These are phyloP conservation scores for Manacus vitellinus DNA, from an alignment of 2,113 vertebrate genomes.

Conservation along the genomic window DNA sequence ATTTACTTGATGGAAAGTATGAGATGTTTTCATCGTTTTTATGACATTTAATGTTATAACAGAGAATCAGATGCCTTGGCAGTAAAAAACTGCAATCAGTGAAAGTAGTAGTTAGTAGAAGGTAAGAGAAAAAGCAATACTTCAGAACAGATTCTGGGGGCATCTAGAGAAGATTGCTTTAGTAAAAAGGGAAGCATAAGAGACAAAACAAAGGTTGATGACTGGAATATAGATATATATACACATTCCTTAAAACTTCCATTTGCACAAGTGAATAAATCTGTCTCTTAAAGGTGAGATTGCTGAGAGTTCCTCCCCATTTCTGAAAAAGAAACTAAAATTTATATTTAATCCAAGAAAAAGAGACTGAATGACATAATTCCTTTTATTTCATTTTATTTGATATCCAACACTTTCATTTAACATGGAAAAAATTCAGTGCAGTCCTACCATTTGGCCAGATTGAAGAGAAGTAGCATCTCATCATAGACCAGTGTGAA, in stretches of 20 bases:
- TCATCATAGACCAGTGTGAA: background rate
- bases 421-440: background rate
- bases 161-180: background rate
- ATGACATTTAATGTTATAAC: background rate
- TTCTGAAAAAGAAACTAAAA: background rate
- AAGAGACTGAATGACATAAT: background rate
- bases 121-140: background rate
- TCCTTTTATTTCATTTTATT: background rate
- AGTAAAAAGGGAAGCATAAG: background rate
- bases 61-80: background rate
- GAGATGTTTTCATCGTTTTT: background rate
- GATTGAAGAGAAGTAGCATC: background rate
- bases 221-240: background rate
- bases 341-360: background rate
- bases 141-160: background rate
- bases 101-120: background rate
- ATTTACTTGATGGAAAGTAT: background rate
- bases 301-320: background rate
- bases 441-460: background rate
- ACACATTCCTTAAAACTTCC: background rate
- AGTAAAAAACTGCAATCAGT: background rate
- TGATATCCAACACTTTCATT: rapidly evolving
- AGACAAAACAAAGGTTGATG: background rate
- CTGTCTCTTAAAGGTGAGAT: background rate
- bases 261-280: background rate